phyloP scores from a whole-genome alignment of 2,797 vertebrate species.

The Cuculus canorus region DNA sequence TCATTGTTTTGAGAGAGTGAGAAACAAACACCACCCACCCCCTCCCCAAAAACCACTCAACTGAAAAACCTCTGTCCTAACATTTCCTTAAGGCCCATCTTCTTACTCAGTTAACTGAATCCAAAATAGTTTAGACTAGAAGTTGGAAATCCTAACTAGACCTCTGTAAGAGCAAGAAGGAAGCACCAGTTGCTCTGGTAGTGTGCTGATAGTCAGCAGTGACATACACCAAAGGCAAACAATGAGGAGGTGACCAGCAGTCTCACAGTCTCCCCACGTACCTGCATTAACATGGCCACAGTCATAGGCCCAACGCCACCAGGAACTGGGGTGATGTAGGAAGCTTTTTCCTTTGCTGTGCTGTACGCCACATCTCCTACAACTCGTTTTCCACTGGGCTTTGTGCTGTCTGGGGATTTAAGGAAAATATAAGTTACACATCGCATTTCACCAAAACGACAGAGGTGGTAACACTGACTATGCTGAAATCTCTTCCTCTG shows the following conservation, averaged over 20 bases:
- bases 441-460: background rate
- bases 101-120: background rate
- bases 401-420: conserved; percentile 85
- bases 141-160: background rate
- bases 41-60: background rate
- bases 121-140: background rate
- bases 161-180: background rate
- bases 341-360: conserved; percentile 88
- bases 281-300: conserved; percentile 98
- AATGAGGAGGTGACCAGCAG: background rate
- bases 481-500: background rate
- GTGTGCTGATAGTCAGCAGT: background rate
- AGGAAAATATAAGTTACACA: background rate
- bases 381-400: conserved; percentile 87
- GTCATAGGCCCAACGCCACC: conserved; percentile 99
- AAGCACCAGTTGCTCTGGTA: background rate
- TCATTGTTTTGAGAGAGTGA: background rate
- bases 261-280: conserved; percentile 38
- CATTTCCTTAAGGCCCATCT: background rate
- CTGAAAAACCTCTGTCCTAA: background rate
- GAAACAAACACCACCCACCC: fast-evolving
- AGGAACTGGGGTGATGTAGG: conserved; percentile 95
- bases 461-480: background rate
- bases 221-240: background rate
- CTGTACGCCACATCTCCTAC: conserved; percentile 91